Conservation (phyloP, 2,113 vertebrate genomes). For the Hystrix brachyura region DNA sequence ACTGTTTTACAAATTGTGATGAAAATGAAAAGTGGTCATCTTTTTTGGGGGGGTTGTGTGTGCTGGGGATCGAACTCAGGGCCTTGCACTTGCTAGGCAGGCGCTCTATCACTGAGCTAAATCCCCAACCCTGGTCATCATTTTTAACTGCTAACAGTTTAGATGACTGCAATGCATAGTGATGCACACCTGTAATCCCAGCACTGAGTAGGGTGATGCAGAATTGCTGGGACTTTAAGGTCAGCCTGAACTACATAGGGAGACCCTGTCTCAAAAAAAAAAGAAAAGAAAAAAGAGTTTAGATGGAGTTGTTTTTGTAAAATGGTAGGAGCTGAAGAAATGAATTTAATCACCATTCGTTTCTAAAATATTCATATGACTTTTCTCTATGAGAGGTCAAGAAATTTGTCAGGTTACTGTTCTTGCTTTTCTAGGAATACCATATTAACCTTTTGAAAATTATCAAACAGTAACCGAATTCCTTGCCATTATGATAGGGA, state of each 20-base stretch:
- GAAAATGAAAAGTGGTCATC: not conserved
- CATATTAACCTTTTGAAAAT: slow-evolving; percentile 16
- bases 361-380: not conserved
- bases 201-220: too few species aligned
- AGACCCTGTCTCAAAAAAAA: too few species aligned
- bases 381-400: not conserved
- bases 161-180: not conserved
- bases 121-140: not conserved
- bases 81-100: too few species aligned
- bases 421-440: slow-evolving; percentile 42
- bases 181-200: too few species aligned
- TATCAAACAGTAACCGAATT: slow-evolving; percentile 10
- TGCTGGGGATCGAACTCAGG: too few species aligned
- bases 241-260: too few species aligned
- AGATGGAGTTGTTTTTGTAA: not conserved
- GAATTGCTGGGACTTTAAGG: too few species aligned
- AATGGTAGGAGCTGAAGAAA: not conserved
- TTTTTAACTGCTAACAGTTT: not conserved
- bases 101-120: too few species aligned
- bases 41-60: not conserved
- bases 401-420: not conserved
- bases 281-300: not conserved
- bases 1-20: slow-evolving; percentile 20
- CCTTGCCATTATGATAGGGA: not conserved
- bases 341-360: not conserved